Evolutionary conservation across 2,888 invertebrate species (phyloP).

Genomic region (Dermolepida albohirtum): DNA sequence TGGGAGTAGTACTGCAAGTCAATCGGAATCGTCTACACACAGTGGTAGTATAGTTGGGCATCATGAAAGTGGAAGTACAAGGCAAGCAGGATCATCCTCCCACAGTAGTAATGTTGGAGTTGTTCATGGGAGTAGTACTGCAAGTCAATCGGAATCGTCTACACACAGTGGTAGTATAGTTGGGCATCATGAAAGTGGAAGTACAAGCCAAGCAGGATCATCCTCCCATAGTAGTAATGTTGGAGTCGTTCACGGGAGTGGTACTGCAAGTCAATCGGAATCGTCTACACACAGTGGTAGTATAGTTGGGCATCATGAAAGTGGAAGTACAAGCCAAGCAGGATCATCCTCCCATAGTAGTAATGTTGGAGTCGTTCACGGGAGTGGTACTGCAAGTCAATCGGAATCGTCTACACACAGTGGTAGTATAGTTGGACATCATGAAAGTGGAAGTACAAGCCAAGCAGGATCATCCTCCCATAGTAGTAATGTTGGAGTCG

Average conservation of each 20-base stretch:
- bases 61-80: not conserved
- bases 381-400: not conserved
- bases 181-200: slow-evolving; percentile 8
- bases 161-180: not conserved
- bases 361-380: not conserved
- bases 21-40: slow-evolving; percentile 1
- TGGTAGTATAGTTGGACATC: not conserved
- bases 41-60: not conserved
- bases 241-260: not conserved
- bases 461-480: not conserved
- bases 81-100: not conserved
- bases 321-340: too few species aligned
- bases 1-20: slow-evolving; percentile 6
- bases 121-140: not conserved
- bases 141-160: not conserved
- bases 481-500: not conserved
- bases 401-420: not conserved
- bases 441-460: not conserved
- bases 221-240: not conserved
- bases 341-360: too few species aligned
- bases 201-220: not conserved
- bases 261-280: not conserved
- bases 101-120: not conserved
- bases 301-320: too few species aligned
- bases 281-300: not conserved